These are phyloP conservation scores for Leptopterna dolabrata DNA, from an alignment of 2,888 invertebrate genomes.

Conservation along the genomic window DNA sequence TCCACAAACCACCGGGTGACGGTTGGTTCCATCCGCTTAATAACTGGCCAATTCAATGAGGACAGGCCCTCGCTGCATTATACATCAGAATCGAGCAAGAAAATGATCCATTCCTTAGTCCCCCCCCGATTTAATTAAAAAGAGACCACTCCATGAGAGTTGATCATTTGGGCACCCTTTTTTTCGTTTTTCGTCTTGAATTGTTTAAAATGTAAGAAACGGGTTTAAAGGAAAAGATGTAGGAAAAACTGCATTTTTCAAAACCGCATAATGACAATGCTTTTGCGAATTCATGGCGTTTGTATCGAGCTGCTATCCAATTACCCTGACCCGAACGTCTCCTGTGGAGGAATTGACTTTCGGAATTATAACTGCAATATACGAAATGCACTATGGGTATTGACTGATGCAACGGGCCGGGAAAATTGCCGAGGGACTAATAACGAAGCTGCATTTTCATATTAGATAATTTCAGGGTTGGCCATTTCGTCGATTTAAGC, in stretches of 20 bases:
- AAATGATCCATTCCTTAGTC: background rate
- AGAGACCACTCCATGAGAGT: background rate
- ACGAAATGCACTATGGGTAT: background rate
- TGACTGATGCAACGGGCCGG: background rate
- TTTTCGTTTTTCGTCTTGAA: background rate
- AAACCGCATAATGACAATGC: background rate
- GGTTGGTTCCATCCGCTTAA: background rate
- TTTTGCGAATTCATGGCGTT: background rate
- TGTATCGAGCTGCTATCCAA: background rate
- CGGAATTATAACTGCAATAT: background rate
- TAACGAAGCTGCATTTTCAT: background rate
- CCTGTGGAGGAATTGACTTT: background rate
- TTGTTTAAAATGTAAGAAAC: background rate
- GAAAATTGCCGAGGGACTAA: background rate
- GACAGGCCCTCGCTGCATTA: slow-evolving; percentile 1
- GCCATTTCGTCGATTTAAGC: background rate
- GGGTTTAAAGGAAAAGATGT: background rate
- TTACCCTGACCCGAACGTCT: background rate
- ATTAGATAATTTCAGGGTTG: background rate
- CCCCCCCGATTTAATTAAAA: background rate
- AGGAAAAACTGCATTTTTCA: background rate
- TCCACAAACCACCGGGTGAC: background rate
- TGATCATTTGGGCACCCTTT: background rate
- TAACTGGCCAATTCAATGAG: background rate
- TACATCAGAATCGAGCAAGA: background rate